phyloP scores from a whole-genome alignment of 2,113 vertebrate genomes.

The Bombycilla garrulus region DNA sequence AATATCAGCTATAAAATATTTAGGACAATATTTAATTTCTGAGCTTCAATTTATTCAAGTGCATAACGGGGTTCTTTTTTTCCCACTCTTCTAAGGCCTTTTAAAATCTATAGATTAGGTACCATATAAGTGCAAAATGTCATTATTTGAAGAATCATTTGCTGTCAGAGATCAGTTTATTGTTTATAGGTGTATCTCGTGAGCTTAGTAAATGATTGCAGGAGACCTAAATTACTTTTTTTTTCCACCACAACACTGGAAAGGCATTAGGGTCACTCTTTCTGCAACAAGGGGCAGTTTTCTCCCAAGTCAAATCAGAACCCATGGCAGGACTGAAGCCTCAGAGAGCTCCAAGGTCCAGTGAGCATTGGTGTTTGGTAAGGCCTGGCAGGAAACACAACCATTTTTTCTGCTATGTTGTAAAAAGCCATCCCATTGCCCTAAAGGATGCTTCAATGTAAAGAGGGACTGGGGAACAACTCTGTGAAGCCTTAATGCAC shows the following conservation, averaged over 20 bases:
- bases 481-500: background rate
- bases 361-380: rapidly evolving
- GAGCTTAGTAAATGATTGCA: background rate
- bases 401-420: background rate
- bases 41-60: background rate
- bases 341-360: background rate
- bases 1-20: background rate
- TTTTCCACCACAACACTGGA: background rate
- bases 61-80: background rate
- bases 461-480: background rate
- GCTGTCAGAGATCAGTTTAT: background rate
- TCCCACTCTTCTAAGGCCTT: background rate
- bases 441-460: background rate
- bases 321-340: rapidly evolving
- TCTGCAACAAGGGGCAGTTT: background rate
- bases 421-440: background rate
- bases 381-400: background rate
- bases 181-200: background rate
- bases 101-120: background rate
- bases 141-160: background rate
- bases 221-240: background rate
- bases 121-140: background rate
- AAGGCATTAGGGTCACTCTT: background rate
- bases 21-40: background rate
- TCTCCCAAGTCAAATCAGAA: background rate